Evolutionary conservation across 2,888 invertebrate genomes (phyloP).

Genomic region (Drosophila maculinotata): DNA sequence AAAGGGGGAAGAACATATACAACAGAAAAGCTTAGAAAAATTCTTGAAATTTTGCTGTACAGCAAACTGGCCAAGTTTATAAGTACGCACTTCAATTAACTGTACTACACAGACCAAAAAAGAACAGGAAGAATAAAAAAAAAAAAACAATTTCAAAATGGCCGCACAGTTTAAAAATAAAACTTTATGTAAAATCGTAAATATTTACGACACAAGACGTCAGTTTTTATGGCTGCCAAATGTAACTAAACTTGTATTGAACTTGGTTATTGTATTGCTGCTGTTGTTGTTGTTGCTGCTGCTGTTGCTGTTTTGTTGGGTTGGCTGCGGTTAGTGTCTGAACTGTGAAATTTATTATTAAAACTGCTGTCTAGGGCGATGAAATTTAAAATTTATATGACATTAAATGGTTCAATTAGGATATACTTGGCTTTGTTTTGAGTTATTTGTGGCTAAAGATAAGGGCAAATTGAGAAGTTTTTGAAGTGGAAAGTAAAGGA

Average conservation of each 20-base stretch:
- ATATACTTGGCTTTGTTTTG: conserved; percentile 44
- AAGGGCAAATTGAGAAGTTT: background rate
- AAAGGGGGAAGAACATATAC: conserved; percentile 4
- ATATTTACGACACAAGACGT: conserved; percentile 44
- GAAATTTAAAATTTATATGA: conserved; percentile 66
- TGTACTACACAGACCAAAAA: no score
- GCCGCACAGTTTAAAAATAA: conserved; percentile 36
- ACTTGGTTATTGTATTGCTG: conserved; percentile 31
- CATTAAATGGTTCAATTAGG: conserved; percentile 68
- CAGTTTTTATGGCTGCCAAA: conserved; percentile 25
- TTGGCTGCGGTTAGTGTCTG: conserved; percentile 38
- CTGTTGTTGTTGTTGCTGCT: conserved; percentile 12
- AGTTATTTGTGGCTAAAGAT: conserved; percentile 34
- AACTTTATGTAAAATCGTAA: conserved; percentile 70
- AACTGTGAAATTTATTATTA: no score
- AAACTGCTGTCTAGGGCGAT: conserved; percentile 34
- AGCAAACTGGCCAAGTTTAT: conserved; percentile 49
- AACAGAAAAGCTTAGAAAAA: conserved; percentile 30
- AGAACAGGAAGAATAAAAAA: conserved; percentile 8
- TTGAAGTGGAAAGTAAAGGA: no score
- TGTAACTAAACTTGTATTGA: conserved; percentile 40
- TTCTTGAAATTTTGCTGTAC: conserved; percentile 13
- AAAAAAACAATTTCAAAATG: conserved; percentile 32
- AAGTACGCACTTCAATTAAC: conserved; percentile 75
- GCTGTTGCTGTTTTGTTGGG: conserved; percentile 11